These are phyloP conservation scores for Didymodactylos carnosus DNA, from an alignment of 2,888 invertebrate genomes.

Conservation along the genomic window DNA sequence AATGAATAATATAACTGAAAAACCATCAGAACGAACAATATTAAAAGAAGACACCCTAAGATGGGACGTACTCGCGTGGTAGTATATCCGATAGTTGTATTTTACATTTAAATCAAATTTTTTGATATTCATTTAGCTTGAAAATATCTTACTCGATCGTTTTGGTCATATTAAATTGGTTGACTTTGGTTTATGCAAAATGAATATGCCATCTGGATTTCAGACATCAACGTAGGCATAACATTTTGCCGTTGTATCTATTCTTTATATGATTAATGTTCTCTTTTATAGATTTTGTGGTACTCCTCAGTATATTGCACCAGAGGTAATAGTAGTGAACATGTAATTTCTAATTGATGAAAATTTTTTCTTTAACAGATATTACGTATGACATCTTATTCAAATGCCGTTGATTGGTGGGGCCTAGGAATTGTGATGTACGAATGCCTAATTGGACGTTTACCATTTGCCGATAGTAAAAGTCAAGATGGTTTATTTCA, in stretches of 20 bases:
- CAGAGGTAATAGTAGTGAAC: constrained; percentile 41
- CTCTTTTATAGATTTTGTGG: no score
- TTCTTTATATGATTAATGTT: no score
- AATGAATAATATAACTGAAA: background rate
- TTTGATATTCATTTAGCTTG: background rate
- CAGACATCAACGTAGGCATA: constrained; percentile 7
- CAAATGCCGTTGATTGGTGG: constrained; percentile 47
- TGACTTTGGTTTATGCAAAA: constrained; percentile 11
- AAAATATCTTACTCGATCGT: constrained; percentile 8
- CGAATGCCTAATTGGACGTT: constrained; percentile 45
- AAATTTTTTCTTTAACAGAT: background rate
- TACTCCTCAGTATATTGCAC: constrained; percentile 43
- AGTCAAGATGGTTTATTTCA: constrained; percentile 7
- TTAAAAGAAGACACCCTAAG: no score
- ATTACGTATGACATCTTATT: constrained; percentile 29
- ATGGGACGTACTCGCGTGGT: no score
- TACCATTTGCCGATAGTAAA: constrained; percentile 21
- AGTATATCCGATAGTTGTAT: no score
- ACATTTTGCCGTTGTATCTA: constrained; percentile 39
- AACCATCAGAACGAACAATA: no score
- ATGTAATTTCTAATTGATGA: background rate
- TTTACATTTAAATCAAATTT: background rate
- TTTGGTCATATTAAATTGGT: constrained; percentile 10
- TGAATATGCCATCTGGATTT: constrained; percentile 20
- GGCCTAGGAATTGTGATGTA: constrained; percentile 44